These are phyloP conservation scores for Pseudorhiza aurosa DNA, from an alignment of 30 jellyfish, hydroid and myxozoan genomes.

Conservation along the genomic window DNA sequence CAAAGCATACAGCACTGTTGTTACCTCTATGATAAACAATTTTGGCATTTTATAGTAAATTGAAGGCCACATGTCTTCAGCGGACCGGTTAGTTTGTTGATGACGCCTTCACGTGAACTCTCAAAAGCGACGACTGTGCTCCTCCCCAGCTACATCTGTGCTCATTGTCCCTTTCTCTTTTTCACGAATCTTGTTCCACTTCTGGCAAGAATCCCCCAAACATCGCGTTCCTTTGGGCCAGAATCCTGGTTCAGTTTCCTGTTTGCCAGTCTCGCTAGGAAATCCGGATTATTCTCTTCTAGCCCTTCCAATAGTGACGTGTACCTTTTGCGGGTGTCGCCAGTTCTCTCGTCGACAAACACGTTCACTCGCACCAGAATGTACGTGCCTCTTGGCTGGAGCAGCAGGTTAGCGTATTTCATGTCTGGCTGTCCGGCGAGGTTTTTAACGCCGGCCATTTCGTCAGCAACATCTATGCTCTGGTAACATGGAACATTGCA, in stretches of 20 bases:
- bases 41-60: no score
- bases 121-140: no score
- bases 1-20: no score
- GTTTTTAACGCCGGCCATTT: constrained; percentile 74
- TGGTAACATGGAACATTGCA: constrained; percentile 57
- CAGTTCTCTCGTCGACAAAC: constrained; percentile 46
- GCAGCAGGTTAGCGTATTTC: constrained; percentile 65
- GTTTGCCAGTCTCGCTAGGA: constrained; percentile 56
- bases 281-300: constrained; percentile 71
- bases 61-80: no score
- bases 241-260: constrained; percentile 40
- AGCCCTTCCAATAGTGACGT: constrained; percentile 62
- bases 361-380: constrained; percentile 65
- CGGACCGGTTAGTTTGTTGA: no score
- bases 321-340: constrained; percentile 56
- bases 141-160: no score
- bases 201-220: not conserved
- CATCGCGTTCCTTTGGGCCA: constrained; percentile 25
- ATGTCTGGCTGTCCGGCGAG: constrained; percentile 69
- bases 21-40: no score
- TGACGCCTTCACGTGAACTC: no score
- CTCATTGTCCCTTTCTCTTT: constrained; percentile 32
- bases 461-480: constrained; percentile 88
- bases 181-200: constrained; percentile 38
- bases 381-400: constrained; percentile 70